Conservation (phyloP, 2,888 invertebrate genomes). For the Dynastes maya region DNA sequence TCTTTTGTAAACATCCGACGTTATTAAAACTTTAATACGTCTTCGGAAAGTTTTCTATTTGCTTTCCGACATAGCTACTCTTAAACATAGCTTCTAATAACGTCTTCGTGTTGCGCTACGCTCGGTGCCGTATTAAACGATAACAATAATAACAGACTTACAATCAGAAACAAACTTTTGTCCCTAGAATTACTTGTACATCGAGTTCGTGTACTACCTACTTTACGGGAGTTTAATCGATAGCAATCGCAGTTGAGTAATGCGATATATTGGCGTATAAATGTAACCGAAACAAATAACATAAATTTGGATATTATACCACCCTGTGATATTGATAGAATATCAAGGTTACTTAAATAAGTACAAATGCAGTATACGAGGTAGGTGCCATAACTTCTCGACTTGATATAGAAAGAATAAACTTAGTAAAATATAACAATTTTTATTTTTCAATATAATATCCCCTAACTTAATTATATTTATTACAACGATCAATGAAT, state of each 20-base stretch:
- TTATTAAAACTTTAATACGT: slow-evolving; percentile 39
- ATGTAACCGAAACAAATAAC: not conserved
- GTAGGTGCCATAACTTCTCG: too few species aligned
- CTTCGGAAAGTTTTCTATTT: slow-evolving; percentile 19
- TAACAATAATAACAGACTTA: slow-evolving; percentile 39
- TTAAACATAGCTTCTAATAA: slow-evolving; percentile 27
- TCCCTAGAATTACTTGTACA: not conserved
- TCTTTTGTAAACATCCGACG: slow-evolving; percentile 29
- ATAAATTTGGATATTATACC: not conserved
- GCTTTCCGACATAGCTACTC: slow-evolving; percentile 12
- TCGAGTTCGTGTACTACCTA: not conserved
- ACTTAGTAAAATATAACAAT: too few species aligned
- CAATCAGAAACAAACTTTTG: slow-evolving; percentile 7
- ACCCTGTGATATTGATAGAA: not conserved
- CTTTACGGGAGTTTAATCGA: slow-evolving; percentile 28
- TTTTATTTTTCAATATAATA: too few species aligned
- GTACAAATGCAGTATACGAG: too few species aligned
- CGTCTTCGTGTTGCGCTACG: slow-evolving; percentile 16
- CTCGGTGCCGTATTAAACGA: slow-evolving; percentile 23
- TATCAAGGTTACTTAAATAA: too few species aligned
- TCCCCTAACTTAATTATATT: too few species aligned
- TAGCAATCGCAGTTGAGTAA: slow-evolving; percentile 5
- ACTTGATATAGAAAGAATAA: too few species aligned
- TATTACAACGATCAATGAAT: too few species aligned
- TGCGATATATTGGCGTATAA: not conserved